phyloP scores from a whole-genome alignment of 2,797 vertebrate species.

The Poeciliopsis infans region DNA sequence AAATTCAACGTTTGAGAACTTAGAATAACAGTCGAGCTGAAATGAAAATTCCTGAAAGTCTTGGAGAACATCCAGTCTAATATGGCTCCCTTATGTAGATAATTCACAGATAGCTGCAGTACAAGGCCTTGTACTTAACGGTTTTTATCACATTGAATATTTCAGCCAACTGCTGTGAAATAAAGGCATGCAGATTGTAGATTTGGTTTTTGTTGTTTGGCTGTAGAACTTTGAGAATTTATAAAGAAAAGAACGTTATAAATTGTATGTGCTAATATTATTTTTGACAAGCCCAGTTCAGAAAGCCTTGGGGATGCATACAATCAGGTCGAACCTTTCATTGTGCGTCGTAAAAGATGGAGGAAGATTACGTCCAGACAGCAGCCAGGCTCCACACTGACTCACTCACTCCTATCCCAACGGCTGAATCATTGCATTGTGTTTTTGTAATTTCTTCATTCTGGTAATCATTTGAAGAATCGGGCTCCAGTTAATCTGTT shows the following conservation, averaged over 20 bases:
- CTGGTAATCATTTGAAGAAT: conserved; percentile 22
- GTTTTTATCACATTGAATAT: not conserved
- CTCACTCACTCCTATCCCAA: conserved; percentile 25
- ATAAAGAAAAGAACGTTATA: no score
- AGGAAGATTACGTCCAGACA: conserved; percentile 10
- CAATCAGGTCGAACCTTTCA: conserved; percentile 45
- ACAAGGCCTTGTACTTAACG: not conserved
- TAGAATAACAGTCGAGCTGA: not conserved
- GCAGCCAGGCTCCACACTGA: conserved; percentile 24
- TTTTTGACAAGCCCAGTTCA: conserved; percentile 28
- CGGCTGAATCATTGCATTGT: conserved; percentile 27
- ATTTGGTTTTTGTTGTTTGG: no score
- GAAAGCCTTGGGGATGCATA: conserved; percentile 39
- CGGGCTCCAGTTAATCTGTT: conserved; percentile 3
- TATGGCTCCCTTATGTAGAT: not conserved
- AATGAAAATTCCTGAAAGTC: not conserved
- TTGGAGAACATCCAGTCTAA: not conserved
- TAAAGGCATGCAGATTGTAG: conserved; percentile 51
- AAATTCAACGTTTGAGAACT: not conserved
- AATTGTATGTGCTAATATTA: no score
- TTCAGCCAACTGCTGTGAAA: not conserved
- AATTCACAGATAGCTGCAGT: not conserved
- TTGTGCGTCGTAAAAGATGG: conserved; percentile 35
- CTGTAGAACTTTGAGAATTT: no score
- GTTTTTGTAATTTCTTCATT: conserved; percentile 34